Conservation (phyloP, 2,113 vertebrate species). For the Proterorhinus semilunaris region DNA sequence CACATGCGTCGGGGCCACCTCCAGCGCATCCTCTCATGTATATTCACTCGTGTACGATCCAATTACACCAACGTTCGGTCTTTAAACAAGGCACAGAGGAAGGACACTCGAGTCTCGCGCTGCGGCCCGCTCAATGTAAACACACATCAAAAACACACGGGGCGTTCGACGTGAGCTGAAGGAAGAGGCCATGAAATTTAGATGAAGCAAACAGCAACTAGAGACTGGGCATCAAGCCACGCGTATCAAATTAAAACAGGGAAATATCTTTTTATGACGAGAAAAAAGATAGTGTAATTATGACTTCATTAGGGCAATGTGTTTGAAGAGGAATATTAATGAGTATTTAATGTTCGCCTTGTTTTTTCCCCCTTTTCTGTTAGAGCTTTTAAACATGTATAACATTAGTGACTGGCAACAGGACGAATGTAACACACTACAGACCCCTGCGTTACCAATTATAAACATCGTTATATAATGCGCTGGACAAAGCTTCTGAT, state of each 20-base stretch:
- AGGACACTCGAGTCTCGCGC: slow-evolving; percentile 7
- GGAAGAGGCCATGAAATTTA: background rate
- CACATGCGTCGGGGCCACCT: slow-evolving; percentile 26
- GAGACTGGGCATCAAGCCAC: slow-evolving; percentile 12
- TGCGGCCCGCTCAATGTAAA: background rate
- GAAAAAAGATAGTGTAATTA: too few relatives aligned
- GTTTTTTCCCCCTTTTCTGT: too few relatives aligned
- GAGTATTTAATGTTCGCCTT: too few relatives aligned
- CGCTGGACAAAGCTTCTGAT: too few relatives aligned
- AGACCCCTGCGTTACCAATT: too few relatives aligned
- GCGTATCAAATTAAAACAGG: slow-evolving; percentile 24
- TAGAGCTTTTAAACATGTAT: too few relatives aligned
- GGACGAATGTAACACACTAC: too few relatives aligned
- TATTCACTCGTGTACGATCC: slow-evolving; percentile 45
- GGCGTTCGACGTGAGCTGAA: background rate
- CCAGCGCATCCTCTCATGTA: slow-evolving; percentile 27
- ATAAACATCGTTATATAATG: too few relatives aligned
- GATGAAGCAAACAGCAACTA: background rate
- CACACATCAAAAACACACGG: background rate
- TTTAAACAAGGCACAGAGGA: slow-evolving; percentile 14
- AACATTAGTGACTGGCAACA: too few relatives aligned
- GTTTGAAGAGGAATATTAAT: too few relatives aligned
- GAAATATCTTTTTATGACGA: slow-evolving; percentile 3
- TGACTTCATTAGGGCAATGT: too few relatives aligned
- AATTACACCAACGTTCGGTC: slow-evolving; percentile 35